A percentile compares a stretch with the other conserved stretches of the same genome.
These are phyloP conservation scores for Mythimna impura DNA, from an alignment of 2,888 invertebrate species.

Conservation along the genomic window DNA sequence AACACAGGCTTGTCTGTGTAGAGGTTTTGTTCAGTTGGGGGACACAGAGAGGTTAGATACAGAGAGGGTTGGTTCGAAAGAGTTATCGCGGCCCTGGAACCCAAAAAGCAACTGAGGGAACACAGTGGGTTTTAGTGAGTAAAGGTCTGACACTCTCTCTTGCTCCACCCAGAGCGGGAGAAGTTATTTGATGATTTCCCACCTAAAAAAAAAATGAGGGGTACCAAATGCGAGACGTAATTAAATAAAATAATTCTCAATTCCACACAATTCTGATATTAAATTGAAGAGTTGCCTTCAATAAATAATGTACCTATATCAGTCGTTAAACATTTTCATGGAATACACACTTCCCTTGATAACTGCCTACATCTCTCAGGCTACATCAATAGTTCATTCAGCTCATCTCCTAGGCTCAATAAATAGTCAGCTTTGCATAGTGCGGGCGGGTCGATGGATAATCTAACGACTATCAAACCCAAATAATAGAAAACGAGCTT, in stretches of 20 bases:
- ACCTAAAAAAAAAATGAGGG: too few relatives aligned
- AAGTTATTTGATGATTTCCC: too few relatives aligned
- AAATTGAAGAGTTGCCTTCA: background rate
- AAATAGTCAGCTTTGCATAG: slow-evolving; percentile 68
- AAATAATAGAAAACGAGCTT: slow-evolving; percentile 78
- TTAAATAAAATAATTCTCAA: slow-evolving; percentile 23
- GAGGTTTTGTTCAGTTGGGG: background rate
- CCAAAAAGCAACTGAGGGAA: too few relatives aligned
- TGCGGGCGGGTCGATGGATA: slow-evolving; percentile 60
- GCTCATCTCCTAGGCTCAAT: slow-evolving; percentile 58
- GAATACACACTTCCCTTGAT: slow-evolving; percentile 37
- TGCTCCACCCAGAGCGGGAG: too few relatives aligned
- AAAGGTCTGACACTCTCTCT: too few relatives aligned
- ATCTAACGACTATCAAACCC: slow-evolving; percentile 76
- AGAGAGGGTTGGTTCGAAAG: background rate
- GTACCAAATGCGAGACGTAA: background rate
- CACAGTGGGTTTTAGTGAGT: too few relatives aligned
- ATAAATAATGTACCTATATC: slow-evolving; percentile 54
- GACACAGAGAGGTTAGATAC: slow-evolving; percentile 10
- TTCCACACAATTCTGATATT: background rate
- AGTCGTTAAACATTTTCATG: slow-evolving; percentile 36
- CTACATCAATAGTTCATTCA: too few relatives aligned
- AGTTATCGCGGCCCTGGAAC: too few relatives aligned
- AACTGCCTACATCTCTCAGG: slow-evolving; percentile 27
- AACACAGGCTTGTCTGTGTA: background rate